Percentiles rank a stretch among this genome's conserved stretches.
These are phyloP conservation scores for Turritopsis rubra DNA, from an alignment of 30 jellyfish, hydroid and myxozoan genomes.

Conservation along the genomic window DNA sequence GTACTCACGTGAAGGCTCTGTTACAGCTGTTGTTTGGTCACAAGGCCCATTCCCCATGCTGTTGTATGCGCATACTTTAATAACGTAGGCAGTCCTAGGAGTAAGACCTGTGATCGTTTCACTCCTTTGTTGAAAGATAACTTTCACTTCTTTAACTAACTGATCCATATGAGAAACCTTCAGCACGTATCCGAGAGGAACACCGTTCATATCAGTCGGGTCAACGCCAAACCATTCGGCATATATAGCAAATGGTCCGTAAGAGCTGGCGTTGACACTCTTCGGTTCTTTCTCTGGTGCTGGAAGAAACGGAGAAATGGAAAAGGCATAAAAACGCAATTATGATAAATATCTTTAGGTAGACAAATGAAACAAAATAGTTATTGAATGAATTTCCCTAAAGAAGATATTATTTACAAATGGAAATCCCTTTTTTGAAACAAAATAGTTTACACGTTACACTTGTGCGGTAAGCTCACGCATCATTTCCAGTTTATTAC, in stretches of 20 bases:
- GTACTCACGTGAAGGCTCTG: not conserved
- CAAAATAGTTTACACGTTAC: no score
- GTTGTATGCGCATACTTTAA: not conserved
- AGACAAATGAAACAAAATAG: no score
- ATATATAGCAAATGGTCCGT: constrained; percentile 1
- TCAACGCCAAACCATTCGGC: not conserved
- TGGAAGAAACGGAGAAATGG: not conserved
- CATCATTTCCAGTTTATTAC: not conserved
- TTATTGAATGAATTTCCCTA: no score
- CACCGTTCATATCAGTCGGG: not conserved
- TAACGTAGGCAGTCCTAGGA: not conserved
- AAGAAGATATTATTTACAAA: no score
- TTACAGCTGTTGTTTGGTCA: not conserved
- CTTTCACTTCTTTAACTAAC: not conserved
- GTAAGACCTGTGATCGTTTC: constrained; percentile 2
- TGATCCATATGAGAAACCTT: not conserved
- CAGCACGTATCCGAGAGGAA: not conserved
- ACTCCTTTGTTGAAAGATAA: not conserved
- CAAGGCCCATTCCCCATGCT: not conserved
- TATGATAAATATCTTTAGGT: no score
- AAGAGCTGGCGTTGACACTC: not conserved
- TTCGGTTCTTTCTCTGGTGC: not conserved
- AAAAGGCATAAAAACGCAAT: not conserved
- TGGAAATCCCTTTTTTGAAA: no score
- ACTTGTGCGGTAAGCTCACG: no score